These are phyloP conservation scores for Plecturocebus donacophilus DNA, from an alignment of 2,113 vertebrate species.

Conservation along the genomic window DNA sequence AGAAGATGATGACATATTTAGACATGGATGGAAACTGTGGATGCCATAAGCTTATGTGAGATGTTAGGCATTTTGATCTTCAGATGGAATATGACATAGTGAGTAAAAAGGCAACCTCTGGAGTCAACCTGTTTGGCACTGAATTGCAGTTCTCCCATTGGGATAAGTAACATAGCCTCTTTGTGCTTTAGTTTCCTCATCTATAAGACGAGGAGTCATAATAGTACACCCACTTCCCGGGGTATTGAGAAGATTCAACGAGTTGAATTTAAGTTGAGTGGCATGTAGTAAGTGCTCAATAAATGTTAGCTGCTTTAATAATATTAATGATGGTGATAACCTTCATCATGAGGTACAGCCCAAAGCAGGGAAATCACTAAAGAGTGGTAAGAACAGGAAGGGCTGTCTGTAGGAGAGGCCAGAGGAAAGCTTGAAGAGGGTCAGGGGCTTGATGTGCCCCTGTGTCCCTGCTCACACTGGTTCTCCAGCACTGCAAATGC, in stretches of 20 bases:
- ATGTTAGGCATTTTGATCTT: not conserved
- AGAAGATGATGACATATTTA: not conserved
- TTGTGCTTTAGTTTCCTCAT: not conserved
- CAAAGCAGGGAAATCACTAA: not conserved
- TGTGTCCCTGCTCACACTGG: fast-evolving
- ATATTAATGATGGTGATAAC: too few species aligned
- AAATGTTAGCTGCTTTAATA: not conserved
- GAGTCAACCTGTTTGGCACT: not conserved
- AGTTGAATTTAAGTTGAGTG: not conserved
- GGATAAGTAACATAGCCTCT: not conserved
- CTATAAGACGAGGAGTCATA: not conserved
- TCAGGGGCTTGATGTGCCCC: not conserved
- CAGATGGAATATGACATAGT: fast-evolving
- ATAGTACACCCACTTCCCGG: not conserved
- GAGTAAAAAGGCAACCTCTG: not conserved
- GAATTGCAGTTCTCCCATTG: not conserved
- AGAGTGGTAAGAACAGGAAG: not conserved
- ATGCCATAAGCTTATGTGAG: not conserved
- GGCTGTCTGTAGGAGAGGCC: too few species aligned
- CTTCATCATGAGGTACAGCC: not conserved
- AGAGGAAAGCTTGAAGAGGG: not conserved
- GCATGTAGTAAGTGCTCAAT: not conserved
- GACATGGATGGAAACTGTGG: not conserved
- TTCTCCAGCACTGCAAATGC: not conserved
- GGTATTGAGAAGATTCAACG: not conserved